Percentiles rank a stretch among this genome's conserved stretches.
Evolutionary conservation across 1,140 invertebrate genomes (phyloP).

Genomic region (Acromyrmex echinatior): DNA sequence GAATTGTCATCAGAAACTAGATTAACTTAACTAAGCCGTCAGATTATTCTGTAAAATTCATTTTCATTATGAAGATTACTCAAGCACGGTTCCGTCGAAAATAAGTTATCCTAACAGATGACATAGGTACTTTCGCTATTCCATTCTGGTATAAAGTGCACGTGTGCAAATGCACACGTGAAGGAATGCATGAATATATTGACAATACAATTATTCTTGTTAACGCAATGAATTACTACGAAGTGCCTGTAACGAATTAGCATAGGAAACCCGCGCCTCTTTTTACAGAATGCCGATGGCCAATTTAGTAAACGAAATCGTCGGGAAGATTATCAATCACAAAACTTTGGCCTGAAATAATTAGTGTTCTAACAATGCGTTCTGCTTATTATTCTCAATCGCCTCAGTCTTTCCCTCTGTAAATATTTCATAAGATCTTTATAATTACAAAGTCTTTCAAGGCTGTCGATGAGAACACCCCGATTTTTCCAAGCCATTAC

Average conservation of each 20-base stretch:
- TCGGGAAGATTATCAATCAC: not conserved
- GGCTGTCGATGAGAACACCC: not conserved
- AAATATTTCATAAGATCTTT: not conserved
- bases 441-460: not conserved
- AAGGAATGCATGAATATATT: slow-evolving; percentile 80
- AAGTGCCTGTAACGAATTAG: slow-evolving; percentile 62
- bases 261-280: slow-evolving; percentile 36
- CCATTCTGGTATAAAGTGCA: slow-evolving; percentile 61
- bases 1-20: not conserved
- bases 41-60: not conserved
- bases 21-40: not conserved
- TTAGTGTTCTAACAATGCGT: not conserved
- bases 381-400: not conserved
- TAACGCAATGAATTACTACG: slow-evolving; percentile 76
- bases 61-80: not conserved
- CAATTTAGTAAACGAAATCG: not conserved
- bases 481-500: not conserved
- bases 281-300: slow-evolving; percentile 26
- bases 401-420: not conserved
- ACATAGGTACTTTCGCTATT: slow-evolving; percentile 42
- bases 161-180: slow-evolving; percentile 72
- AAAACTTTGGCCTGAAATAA: slow-evolving; percentile 13
- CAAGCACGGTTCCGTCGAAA: not conserved
- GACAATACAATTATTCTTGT: slow-evolving; percentile 75
- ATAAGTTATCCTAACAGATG: not conserved